Evolutionary conservation across 2,113 vertebrate species (phyloP).

Genomic region (Acanthochromis polyacanthus): DNA sequence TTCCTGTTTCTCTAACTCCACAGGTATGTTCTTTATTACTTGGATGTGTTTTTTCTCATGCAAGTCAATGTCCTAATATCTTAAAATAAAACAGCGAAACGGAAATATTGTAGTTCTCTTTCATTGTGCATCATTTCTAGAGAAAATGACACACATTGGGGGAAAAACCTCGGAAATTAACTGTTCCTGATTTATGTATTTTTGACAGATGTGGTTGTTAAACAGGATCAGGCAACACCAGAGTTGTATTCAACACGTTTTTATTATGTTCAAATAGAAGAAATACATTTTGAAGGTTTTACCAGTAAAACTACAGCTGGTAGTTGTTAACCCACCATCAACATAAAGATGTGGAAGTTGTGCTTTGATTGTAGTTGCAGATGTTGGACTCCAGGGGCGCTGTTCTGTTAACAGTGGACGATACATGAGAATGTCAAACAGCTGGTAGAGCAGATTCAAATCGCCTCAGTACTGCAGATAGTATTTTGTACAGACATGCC

Average conservation of each 20-base stretch:
- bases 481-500: too few species aligned
- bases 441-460: too few species aligned
- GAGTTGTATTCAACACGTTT: not conserved
- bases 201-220: too few species aligned
- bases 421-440: too few species aligned
- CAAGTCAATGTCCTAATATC: not conserved
- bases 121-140: not conserved
- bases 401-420: not conserved
- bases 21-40: not conserved
- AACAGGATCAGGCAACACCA: not conserved
- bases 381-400: conserved; percentile 35
- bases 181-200: too few species aligned
- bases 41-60: not conserved
- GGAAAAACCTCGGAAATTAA: not conserved
- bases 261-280: conserved; percentile 15
- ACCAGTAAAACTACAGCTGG: not conserved
- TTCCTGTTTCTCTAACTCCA: not conserved
- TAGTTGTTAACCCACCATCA: not conserved
- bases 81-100: not conserved
- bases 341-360: not conserved
- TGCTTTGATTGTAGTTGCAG: conserved; percentile 25
- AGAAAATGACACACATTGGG: not conserved
- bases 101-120: not conserved
- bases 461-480: too few species aligned
- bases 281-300: not conserved